Evolutionary conservation across 2,797 vertebrate genomes (phyloP), one percentile per base, ranked within the genome.

Genomic region (Spea hammondii): DNA sequence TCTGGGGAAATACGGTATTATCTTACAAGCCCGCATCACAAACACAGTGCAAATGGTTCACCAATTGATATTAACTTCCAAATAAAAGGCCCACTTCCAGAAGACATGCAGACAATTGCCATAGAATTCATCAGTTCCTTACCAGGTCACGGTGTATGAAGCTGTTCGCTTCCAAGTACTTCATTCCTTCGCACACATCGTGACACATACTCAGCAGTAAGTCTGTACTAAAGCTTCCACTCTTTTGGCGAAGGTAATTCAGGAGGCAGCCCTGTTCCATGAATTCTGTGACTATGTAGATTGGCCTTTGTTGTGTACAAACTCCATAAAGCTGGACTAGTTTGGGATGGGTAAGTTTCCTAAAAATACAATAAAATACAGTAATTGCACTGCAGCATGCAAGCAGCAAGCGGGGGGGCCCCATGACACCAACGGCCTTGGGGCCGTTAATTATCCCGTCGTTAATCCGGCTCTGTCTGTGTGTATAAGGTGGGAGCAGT

Each of bases 141-240:
- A 98, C 97, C 95, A 98, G 91, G 69, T 98, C 97, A 88, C 97
- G 92, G 90, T 98, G 97, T 85, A 98, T 94, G 89, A 97, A 98
- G 81, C 92, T 86, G 77, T 94, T 93, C 48, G 85, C 83, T 86
- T 98, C 96, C 87, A 98, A 89, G 85, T 97, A 94, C 82, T 94
- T 91, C 97, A 98, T 98, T 51, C 95, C 97, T 77, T 96, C 93
- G 3, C 94, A 92, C 0, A 98, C 88, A 17, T 98, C 96, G 85
- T 95, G 94, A 79, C 95, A 96, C 84, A 97, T 91, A 4, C 94
- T 94, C 65, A 98, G 91, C 75, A 97, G 87, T 44, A 83, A 62
- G 0, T 93, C 96, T 46, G 89, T 85, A 54, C 79, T 90, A 64
- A 95, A 85, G 77, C 86, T 88, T 17, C 94, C 94, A 3, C 93